phyloP scores from a whole-genome alignment of 2,888 invertebrate species.

The Capitulum mitella region DNA sequence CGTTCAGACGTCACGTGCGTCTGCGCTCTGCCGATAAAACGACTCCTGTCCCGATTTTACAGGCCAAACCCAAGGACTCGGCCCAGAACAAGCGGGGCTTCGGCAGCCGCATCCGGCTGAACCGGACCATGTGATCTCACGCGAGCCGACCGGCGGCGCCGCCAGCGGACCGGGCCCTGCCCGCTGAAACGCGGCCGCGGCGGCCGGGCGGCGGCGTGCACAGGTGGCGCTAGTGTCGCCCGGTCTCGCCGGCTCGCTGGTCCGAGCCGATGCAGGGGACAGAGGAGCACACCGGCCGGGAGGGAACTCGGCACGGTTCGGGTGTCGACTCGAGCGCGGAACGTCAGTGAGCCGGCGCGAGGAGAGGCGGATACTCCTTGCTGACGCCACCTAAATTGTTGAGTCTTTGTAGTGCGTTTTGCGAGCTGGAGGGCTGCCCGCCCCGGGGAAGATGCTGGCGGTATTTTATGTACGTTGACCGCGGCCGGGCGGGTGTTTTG shows the following conservation, averaged over 20 bases:
- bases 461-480: background rate
- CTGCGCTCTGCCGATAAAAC: too few relatives aligned
- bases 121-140: background rate
- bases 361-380: too few relatives aligned
- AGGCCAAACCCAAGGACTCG: background rate
- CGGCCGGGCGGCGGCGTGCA: too few relatives aligned
- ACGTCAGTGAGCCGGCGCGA: background rate
- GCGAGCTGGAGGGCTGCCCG: background rate
- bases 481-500: background rate
- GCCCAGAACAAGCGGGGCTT: background rate
- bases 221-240: background rate
- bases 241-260: background rate
- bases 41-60: too few relatives aligned
- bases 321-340: background rate
- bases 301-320: background rate
- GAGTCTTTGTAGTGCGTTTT: slow-evolving; percentile 12
- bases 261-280: background rate
- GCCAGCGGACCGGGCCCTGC: background rate
- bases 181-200: background rate
- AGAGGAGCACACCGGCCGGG: background rate
- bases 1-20: too few relatives aligned
- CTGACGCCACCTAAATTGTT: background rate
- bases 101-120: background rate
- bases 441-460: background rate
- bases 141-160: background rate